Evolutionary conservation across 2,113 vertebrate genomes (phyloP).

Genomic region (Nothocercus julius): DNA sequence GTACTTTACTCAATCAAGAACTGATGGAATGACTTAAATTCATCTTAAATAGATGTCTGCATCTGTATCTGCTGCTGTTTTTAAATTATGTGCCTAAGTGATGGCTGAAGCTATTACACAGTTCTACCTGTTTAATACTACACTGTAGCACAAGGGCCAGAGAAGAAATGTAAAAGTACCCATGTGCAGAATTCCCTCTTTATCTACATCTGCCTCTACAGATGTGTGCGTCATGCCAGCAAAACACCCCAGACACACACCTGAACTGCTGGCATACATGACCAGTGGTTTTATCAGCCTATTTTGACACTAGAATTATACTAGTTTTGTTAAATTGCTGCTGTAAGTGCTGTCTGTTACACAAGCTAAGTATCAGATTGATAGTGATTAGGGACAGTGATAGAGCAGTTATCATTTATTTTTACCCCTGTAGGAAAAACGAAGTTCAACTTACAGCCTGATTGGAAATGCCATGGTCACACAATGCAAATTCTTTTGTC

Average conservation of each 20-base stretch:
- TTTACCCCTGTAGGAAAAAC: background rate
- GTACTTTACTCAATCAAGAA: background rate
- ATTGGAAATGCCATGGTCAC: background rate
- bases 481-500: background rate
- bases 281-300: background rate
- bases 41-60: background rate
- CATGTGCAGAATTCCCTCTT: background rate
- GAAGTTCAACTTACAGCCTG: background rate
- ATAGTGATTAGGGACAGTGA: background rate
- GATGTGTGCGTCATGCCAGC: background rate
- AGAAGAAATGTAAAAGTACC: accelerated
- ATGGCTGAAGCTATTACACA: background rate
- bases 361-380: background rate
- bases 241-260: background rate
- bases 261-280: background rate
- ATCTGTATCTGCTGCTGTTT: background rate
- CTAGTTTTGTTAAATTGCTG: background rate
- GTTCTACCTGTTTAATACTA: background rate
- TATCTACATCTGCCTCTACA: background rate
- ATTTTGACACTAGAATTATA: background rate
- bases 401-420: background rate
- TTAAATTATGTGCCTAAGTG: background rate
- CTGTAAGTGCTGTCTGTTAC: background rate
- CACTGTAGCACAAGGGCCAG: background rate
- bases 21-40: background rate